A percentile compares a stretch with the other conserved stretches of the same genome.
These are phyloP conservation scores for Synergus laeviventris DNA, from an alignment of 2,888 invertebrate genomes.

Conservation along the genomic window DNA sequence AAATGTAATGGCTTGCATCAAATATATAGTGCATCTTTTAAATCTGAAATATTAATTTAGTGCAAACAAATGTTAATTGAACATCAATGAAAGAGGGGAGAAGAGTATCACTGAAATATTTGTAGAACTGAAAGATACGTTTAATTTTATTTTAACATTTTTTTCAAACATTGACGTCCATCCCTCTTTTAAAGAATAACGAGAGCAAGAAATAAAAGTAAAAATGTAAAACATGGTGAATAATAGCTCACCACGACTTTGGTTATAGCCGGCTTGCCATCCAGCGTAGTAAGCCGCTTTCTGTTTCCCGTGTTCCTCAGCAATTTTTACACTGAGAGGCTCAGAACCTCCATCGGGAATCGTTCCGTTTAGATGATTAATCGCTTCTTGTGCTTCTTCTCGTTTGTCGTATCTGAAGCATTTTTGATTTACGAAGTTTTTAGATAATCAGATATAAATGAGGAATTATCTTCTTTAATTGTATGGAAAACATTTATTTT, in stretches of 20 bases:
- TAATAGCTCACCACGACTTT: constrained; percentile 77
- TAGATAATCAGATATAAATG: not conserved
- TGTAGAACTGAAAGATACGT: not conserved
- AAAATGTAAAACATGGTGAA: constrained; percentile 1
- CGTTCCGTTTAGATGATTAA: constrained; percentile 89
- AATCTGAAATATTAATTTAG: not conserved
- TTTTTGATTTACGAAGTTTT: not conserved
- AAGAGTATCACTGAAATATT: not conserved
- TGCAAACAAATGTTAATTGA: not conserved
- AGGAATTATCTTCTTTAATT: not conserved
- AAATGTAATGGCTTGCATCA: not conserved
- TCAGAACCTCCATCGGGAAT: constrained; percentile 90
- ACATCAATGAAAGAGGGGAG: constrained; percentile 4
- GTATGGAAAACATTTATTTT: not conserved
- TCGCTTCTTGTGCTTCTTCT: constrained; percentile 93
- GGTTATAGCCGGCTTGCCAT: constrained; percentile 83
- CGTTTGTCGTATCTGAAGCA: constrained; percentile 87
- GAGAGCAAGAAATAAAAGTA: not conserved
- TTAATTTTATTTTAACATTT: not conserved
- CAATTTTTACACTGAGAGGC: constrained; percentile 89
- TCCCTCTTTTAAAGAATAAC: constrained; percentile 19
- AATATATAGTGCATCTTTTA: not conserved
- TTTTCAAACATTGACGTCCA: too few species aligned
- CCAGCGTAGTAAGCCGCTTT: constrained; percentile 86
- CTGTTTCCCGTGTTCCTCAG: constrained; percentile 91